phyloP scores from a whole-genome alignment of 2,113 vertebrate species.

The Silurus glanis region DNA sequence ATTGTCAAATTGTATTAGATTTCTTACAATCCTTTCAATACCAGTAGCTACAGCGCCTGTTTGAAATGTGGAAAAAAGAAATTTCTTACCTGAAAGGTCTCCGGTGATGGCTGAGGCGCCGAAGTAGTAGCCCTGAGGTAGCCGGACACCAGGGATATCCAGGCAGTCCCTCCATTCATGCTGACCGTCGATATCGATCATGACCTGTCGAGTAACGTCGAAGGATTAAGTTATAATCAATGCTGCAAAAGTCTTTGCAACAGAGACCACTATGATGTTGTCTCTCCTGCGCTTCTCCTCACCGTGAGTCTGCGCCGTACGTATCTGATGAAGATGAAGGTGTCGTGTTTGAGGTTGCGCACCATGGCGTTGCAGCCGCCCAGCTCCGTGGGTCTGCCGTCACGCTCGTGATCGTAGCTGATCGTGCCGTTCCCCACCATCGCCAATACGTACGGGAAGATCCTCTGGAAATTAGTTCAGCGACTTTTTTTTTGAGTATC shows the following conservation, averaged over 20 bases:
- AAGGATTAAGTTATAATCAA: constrained; percentile 2
- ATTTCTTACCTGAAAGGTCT: constrained; percentile 85
- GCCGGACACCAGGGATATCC: constrained; percentile 85
- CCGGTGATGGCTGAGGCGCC: constrained; percentile 89
- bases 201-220: constrained; percentile 71
- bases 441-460: constrained; percentile 89
- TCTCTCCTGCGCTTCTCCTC: constrained; percentile 68
- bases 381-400: constrained; percentile 87
- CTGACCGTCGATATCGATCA: constrained; percentile 91
- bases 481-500: too few species aligned
- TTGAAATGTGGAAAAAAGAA: too few species aligned
- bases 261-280: neutral
- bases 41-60: neutral
- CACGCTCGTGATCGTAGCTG: constrained; percentile 88
- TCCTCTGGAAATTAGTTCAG: constrained; percentile 69
- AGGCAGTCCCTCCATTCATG: constrained; percentile 94
- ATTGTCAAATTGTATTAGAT: too few species aligned
- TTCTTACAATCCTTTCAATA: neutral
- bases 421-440: constrained; percentile 95
- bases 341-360: constrained; percentile 92
- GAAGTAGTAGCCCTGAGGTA: constrained; percentile 90
- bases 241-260: neutral
- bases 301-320: constrained; percentile 91
- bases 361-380: constrained; percentile 92
- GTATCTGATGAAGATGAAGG: constrained; percentile 94